Conservation (phyloP, 2,113 vertebrate species). For the Apteryx owenii region DNA sequence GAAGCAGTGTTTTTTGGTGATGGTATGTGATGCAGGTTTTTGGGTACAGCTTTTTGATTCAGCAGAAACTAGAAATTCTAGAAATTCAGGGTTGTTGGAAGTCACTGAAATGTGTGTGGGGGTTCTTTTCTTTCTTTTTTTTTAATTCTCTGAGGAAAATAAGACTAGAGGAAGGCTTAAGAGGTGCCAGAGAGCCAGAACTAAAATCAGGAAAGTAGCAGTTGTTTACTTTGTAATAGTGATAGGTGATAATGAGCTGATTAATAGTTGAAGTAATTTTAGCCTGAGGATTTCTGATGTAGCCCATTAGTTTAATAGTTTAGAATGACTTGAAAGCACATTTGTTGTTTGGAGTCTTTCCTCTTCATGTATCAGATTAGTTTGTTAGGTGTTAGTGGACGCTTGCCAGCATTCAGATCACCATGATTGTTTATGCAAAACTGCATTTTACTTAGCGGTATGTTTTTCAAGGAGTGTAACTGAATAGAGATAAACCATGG, state of each 20-base stretch:
- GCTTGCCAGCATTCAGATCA: neutral
- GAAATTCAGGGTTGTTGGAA: neutral
- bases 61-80: neutral
- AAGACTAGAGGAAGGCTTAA: neutral
- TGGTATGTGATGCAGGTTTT: neutral
- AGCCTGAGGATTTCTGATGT: neutral
- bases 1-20: neutral
- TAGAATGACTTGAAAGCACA: neutral
- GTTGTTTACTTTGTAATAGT: neutral
- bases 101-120: neutral
- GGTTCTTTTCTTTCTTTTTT: neutral
- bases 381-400: neutral
- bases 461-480: neutral
- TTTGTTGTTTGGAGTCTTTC: neutral
- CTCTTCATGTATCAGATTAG: neutral
- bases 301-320: neutral
- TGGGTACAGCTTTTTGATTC: neutral
- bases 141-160: neutral
- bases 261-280: neutral
- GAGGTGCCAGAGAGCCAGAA: neutral
- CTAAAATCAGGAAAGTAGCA: neutral
- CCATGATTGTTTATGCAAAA: neutral
- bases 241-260: neutral
- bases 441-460: accelerated
- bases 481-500: neutral